These are phyloP conservation scores for Dermatemys mawii DNA, from an alignment of 2,113 vertebrate genomes.

Conservation along the genomic window DNA sequence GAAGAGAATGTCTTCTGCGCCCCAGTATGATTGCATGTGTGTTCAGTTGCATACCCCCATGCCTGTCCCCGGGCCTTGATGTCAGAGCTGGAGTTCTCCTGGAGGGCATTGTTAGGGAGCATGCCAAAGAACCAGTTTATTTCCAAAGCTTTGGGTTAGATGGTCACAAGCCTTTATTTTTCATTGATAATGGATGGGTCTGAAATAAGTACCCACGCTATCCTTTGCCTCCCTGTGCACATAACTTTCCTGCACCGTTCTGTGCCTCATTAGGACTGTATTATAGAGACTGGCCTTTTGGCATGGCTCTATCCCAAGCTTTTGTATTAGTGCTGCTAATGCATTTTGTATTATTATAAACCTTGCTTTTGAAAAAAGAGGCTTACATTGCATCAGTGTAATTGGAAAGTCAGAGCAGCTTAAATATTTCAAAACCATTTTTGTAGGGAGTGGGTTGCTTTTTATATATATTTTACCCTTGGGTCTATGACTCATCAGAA, in stretches of 20 bases:
- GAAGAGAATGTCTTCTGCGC: not conserved
- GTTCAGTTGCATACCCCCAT: rapidly evolving
- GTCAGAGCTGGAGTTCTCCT: not conserved
- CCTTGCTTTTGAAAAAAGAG: not conserved
- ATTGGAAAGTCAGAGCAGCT: not conserved
- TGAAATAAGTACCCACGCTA: not conserved
- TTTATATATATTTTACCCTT: not conserved
- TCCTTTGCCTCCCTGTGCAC: rapidly evolving
- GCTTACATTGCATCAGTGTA: not conserved
- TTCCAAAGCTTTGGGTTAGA: not conserved
- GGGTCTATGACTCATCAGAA: not conserved
- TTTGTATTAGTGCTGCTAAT: not conserved
- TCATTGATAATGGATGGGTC: not conserved
- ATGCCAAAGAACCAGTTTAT: not conserved
- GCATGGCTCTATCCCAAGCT: not conserved
- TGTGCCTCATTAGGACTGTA: not conserved
- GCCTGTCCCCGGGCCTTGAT: not conserved
- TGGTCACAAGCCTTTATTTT: not conserved
- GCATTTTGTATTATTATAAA: not conserved
- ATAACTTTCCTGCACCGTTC: rapidly evolving
- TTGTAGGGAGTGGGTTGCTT: not conserved
- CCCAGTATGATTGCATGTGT: not conserved
- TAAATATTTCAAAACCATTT: not conserved
- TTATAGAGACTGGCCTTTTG: not conserved
- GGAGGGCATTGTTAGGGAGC: not conserved